Evolutionary conservation across 2,888 invertebrate genomes (phyloP), one percentile per base, ranked within the genome.

Genomic region (Drosophila paramelanica): DNA sequence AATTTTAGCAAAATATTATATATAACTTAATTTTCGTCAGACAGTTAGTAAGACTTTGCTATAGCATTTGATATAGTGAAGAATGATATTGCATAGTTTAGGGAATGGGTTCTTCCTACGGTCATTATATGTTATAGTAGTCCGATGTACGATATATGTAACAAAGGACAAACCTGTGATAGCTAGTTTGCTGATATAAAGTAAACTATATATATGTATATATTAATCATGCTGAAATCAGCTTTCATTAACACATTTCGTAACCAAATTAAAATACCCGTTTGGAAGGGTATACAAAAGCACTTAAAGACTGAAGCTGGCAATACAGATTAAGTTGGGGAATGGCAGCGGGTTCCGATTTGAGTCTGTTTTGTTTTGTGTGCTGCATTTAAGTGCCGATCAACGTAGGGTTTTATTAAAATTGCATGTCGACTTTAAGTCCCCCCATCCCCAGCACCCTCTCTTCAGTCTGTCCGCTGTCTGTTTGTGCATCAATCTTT

Each of bases 401-500:
- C 76, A 64, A 64, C 56, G 56, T 56, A 55, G 53, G 49, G 66
- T 69, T 66, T 77, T 75, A 75, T 73, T 75, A 73, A 77, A 77
- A 69, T 56, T 67, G 36, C 36, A 25, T 20, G 25, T 51, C 13
- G 45, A 27, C 51, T 36, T 62, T 4, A 33, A 50, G 17, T 41
- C 6, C 11, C 14, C 23, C 17, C 17, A 17, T 17, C 25, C 13
- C 5, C 41, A 8, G 23, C 3, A 23, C 23, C 47, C 13, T 11
- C 43, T 4, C 27, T 8, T 8, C 3, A 13, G 46, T 14, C 45
- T 38, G 10, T 7, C 20, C 27, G 33, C 67, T 53, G 66, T 47
- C 36, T 59, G 67, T 69, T 53, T 76, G 68, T 56, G 61, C 85
- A 78, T 78, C 81, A 88, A 83, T 88, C 82, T 73, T 59, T 73